Conservation (phyloP, 2,888 invertebrate species). For the Notodonta dromedarius region DNA sequence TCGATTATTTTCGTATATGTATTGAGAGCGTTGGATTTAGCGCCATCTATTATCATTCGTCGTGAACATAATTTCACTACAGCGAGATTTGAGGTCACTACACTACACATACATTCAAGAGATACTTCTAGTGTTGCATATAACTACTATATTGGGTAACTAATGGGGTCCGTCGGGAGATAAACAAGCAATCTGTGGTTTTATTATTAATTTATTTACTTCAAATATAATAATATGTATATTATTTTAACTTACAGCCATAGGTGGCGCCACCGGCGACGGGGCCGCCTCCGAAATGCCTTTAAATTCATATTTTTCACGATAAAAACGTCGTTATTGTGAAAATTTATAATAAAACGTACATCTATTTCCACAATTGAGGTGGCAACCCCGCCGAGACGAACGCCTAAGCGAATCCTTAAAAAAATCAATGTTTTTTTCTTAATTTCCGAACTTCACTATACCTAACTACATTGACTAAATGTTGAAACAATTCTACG, state of each 20-base stretch:
- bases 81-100: too few species aligned
- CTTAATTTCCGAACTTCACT: constrained; percentile 42
- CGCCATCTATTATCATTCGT: too few species aligned
- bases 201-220: constrained; percentile 84
- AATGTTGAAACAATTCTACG: constrained; percentile 42
- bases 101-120: too few species aligned
- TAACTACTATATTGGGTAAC: too few species aligned
- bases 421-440: constrained; percentile 62
- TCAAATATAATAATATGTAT: constrained; percentile 82
- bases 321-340: constrained; percentile 6
- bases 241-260: constrained; percentile 83
- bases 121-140: too few species aligned
- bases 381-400: constrained; percentile 9
- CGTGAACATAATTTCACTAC: too few species aligned
- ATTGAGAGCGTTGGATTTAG: too few species aligned
- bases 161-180: constrained; percentile 32
- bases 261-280: constrained; percentile 41
- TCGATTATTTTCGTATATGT: too few species aligned
- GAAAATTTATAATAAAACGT: constrained; percentile 8
- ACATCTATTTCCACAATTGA: constrained; percentile 9
- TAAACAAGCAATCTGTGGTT: constrained; percentile 52
- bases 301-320: constrained; percentile 35
- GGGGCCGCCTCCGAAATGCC: constrained; percentile 36
- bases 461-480: constrained; percentile 46
- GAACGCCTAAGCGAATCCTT: constrained; percentile 54